Evolutionary conservation across 2,113 vertebrate species (phyloP), one percentile per base, ranked within the genome.

Genomic region (Pycnonotus jocosus): DNA sequence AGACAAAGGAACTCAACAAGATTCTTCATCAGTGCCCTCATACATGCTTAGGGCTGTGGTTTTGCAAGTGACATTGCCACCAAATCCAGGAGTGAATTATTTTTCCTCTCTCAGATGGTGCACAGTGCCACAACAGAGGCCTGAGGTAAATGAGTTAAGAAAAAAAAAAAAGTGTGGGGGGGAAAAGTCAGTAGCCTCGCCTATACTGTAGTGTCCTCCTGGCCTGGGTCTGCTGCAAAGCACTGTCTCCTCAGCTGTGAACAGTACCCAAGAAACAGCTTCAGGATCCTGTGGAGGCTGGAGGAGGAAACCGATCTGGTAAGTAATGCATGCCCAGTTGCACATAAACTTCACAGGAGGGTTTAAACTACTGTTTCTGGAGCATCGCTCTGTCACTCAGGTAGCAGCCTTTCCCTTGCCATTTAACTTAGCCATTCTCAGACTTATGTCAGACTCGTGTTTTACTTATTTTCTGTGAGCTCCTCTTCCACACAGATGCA

Each of bases 281-380:
- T n/a, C 86, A 42, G 86, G 81, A 92, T 87, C 73, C 86, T 50
- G 48, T 79, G 85, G 81, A 88, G 44, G 80, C 92, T 81, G 92
- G 76, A 95, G 82, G n/a, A 96, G 83, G 89, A 95, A 85, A 40
- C 81, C 7, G 3, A 81, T 85, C 44, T 3, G 51, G 96, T 97
- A 91, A 96, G 96, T 97, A 87, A 81, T 96, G 96, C 95, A 96
- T 96, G 92, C 53, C 69, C 88, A 86, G 27, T 92, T 96, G 91
- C 80, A 93, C 91, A 91, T 28, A 88, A 92, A 71, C 57, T 84
- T 83, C 72, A 72, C 77, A 89, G 69, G 44, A 86, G 64, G 31
- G 37, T 88, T 89, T 86, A 56, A 92, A 60, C 42, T 71, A 12
- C 51, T n/a, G 86, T 60, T 81, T 69, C 50, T 88, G 86, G 69